Evolutionary conservation across 2,888 invertebrate species (phyloP), one percentile per base, ranked within the genome.

Genomic region (Stenchaetothrips biformis): DNA sequence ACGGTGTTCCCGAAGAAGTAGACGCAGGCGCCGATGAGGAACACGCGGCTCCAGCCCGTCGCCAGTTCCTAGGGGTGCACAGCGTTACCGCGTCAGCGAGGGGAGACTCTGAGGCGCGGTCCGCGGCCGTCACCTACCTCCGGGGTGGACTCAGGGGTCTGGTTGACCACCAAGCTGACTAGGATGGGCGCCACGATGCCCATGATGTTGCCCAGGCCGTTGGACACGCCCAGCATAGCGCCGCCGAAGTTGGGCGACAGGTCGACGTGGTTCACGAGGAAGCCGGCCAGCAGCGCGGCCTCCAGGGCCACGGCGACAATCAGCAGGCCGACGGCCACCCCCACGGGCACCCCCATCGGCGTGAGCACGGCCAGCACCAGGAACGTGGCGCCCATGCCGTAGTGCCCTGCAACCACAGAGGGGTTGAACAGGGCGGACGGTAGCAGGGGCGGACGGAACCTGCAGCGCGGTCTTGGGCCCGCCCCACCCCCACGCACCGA

Each of bases 161-260:
- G 11, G 67, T 25, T 11, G 25, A 74, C 67, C 67, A 74, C 21
- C 2, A 21, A 9, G 25, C 67, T 74, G 67, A 74, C 67, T 7
- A 92, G 88, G 0, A 94, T 87, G 0, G 95, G 95, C 0, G 94
- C 94, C 83, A 95, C 87, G 82, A 95, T 92, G 80, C 94, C 93
- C 86, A 93, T 92, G 16, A 94, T 88, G 84, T 93, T 94, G 0
- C 93, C 92, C n/a, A 90, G 87, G 13, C 92, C 92, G 85, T 95
- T 95, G 1, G 94, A 94, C 83, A 95, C 91, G 7, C 95, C 95
- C 94, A 95, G 95, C 83, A 95, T 87, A 0, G 93, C 92, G 49
- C 95, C 95, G 2, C 95, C 93, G 85, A 92, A 94, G 85, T 93
- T 94, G 0, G 95, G 95, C 8, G 95, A 92, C 80, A 96, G 88